Percentiles rank a stretch among this genome's conserved stretches.
These are phyloP conservation scores for Zapornia atra DNA, from an alignment of 2,113 vertebrate species.

Conservation along the genomic window DNA sequence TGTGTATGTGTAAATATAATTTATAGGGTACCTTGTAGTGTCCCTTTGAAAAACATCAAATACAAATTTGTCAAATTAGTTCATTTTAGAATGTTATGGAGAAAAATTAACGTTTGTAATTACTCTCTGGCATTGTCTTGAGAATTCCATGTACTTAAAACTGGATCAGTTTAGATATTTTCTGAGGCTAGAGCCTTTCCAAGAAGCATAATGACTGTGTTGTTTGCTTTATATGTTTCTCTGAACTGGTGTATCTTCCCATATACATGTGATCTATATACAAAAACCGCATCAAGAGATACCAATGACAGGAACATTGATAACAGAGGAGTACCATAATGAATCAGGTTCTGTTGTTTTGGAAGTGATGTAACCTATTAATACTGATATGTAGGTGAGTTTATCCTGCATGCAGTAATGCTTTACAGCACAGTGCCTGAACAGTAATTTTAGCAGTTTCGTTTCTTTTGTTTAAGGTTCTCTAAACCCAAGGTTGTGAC, in stretches of 20 bases:
- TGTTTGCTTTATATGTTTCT: neutral
- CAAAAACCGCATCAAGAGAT: neutral
- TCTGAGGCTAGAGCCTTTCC: neutral
- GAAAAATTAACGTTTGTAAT: neutral
- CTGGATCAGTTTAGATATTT: neutral
- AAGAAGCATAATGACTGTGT: neutral
- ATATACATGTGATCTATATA: neutral
- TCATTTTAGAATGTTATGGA: neutral
- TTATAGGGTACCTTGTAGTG: neutral
- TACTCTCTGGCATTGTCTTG: neutral
- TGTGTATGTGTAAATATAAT: neutral
- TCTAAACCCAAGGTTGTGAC: neutral
- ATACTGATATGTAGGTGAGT: neutral
- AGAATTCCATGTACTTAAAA: neutral
- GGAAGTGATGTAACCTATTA: neutral
- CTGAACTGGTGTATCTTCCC: neutral
- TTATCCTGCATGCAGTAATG: neutral
- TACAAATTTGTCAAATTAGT: neutral
- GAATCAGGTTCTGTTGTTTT: neutral
- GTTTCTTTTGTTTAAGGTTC: constrained; percentile 5
- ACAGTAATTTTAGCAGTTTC: neutral
- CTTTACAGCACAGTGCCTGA: neutral
- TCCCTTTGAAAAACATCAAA: neutral
- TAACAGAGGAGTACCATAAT: neutral
- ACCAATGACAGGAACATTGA: neutral